A percentile compares a stretch with the other conserved stretches of the same genome.
Evolutionary conservation across 1,140 invertebrate species (phyloP).

Genomic region (Apis laboriosa): DNA sequence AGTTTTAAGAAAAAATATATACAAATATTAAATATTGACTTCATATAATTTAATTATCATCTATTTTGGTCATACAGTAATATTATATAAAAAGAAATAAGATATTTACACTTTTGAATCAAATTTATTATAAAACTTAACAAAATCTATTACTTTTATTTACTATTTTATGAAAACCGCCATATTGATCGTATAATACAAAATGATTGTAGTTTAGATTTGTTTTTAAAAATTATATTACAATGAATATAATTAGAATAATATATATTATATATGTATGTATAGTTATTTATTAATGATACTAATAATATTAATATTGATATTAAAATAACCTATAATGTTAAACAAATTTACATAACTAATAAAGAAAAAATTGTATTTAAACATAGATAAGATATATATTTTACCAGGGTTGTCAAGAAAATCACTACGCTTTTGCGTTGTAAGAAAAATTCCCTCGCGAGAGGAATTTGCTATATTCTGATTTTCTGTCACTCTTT

Average conservation of each 20-base stretch:
- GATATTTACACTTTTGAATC: background rate
- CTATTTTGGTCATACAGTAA: background rate
- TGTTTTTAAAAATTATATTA: background rate
- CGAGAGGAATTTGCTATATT: no score
- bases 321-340: background rate
- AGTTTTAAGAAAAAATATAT: background rate
- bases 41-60: background rate
- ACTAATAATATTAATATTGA: background rate
- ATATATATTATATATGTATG: background rate
- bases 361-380: background rate
- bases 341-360: background rate
- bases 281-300: background rate
- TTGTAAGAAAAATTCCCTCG: no score
- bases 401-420: no score
- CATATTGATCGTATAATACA: conserved; percentile 7
- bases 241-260: background rate
- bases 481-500: no score
- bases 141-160: conserved; percentile 17
- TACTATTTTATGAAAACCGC: conserved; percentile 14
- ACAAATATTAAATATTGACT: background rate
- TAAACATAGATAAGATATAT: background rate
- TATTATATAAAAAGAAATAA: background rate
- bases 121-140: conserved; percentile 1
- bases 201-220: background rate
- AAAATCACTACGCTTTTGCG: no score